Evolutionary conservation across 2,888 invertebrate genomes (phyloP).

Genomic region (Epinotia nisella): DNA sequence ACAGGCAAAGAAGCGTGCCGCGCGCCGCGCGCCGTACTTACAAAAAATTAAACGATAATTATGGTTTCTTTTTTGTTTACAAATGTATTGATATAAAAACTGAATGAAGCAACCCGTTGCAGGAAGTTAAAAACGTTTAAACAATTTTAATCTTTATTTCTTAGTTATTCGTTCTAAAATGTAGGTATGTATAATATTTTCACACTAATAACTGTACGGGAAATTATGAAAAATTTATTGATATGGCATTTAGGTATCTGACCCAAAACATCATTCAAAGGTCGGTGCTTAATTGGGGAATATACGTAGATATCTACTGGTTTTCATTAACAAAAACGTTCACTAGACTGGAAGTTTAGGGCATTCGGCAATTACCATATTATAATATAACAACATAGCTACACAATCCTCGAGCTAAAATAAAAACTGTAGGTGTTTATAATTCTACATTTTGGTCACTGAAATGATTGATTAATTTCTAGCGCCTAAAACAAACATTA

Average conservation of each 20-base stretch:
- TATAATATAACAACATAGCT: not conserved
- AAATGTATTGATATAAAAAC: not conserved
- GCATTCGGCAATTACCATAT: not conserved
- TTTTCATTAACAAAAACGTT: no score
- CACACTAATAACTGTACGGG: not conserved
- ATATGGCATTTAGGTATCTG: no score
- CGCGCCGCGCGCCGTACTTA: no score
- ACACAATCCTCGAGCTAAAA: not conserved
- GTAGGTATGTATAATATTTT: not conserved
- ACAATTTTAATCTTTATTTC: not conserved
- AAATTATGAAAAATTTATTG: not conserved
- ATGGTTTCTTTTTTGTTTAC: not conserved
- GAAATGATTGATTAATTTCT: conserved; percentile 9
- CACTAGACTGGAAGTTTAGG: not conserved
- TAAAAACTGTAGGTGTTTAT: not conserved
- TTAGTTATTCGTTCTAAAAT: not conserved
- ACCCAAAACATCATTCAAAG: no score
- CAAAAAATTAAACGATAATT: not conserved
- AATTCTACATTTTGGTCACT: not conserved
- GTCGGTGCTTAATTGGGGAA: no score
- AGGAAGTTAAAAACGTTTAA: not conserved
- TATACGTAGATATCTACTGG: no score
- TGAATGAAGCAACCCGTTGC: not conserved
- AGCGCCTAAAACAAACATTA: not conserved
- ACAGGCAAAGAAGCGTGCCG: not conserved